Percentiles rank a stretch among this genome's conserved stretches.
phyloP scores from a whole-genome alignment of 2,888 invertebrate genomes.

The Zhuqinia jingwanae region DNA sequence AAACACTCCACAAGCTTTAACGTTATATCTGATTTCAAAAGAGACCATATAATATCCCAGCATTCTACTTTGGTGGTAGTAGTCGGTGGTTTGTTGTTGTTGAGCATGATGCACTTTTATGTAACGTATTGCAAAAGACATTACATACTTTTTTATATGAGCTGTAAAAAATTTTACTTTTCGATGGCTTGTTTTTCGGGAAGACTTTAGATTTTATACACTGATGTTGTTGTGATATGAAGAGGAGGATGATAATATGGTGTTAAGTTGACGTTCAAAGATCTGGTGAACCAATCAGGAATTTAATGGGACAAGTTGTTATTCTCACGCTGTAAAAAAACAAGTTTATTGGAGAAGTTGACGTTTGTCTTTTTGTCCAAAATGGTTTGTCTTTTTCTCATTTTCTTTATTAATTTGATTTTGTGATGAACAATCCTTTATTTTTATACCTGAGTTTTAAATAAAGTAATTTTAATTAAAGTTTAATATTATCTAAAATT shows the following conservation, averaged over 20 bases:
- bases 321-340: conserved; percentile 57
- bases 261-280: no score
- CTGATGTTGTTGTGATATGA: neutral
- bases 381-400: no score
- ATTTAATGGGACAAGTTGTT: conserved; percentile 53
- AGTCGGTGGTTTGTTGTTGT: no score
- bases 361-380: no score
- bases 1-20: conserved; percentile 44
- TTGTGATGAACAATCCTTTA: conserved; percentile 40
- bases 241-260: no score
- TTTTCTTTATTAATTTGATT: no score
- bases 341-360: no score
- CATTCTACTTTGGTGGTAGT: neutral
- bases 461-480: neutral
- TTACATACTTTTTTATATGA: conserved; percentile 30
- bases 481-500: neutral
- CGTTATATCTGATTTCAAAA: conserved; percentile 59
- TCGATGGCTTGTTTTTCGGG: neutral
- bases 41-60: neutral
- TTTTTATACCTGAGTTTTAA: no score
- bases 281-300: conserved; percentile 25
- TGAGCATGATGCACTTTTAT: no score
- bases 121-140: neutral
- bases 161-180: conserved; percentile 30
- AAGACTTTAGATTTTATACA: no score